Evolutionary conservation across 2,113 vertebrate genomes (phyloP).

Genomic region (Aepyceros melampus): DNA sequence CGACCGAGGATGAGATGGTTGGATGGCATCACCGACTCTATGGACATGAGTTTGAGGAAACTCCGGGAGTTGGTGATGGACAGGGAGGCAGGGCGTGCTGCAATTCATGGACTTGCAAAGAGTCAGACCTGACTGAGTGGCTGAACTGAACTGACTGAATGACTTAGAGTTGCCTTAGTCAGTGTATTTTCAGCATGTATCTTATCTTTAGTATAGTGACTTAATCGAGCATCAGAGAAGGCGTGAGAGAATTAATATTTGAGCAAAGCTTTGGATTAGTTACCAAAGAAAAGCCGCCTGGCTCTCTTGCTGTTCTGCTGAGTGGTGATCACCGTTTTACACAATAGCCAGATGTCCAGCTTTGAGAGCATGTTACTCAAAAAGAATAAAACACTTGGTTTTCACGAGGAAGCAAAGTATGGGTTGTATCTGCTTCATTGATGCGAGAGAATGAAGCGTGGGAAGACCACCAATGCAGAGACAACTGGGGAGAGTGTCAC

Average conservation of each 20-base stretch:
- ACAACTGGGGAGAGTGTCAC: not conserved
- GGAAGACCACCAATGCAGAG: not conserved
- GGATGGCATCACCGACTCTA: rapidly evolving
- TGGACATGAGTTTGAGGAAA: no score
- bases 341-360: not conserved
- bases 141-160: no score
- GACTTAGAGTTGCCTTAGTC: not conserved
- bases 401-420: not conserved
- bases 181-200: not conserved
- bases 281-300: not conserved
- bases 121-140: rapidly evolving
- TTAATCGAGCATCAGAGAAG: not conserved
- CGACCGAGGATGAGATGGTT: no score
- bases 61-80: no score
- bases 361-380: not conserved
- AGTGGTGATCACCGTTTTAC: not conserved
- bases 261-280: constrained; percentile 5
- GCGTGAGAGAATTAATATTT: not conserved
- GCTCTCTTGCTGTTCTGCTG: not conserved
- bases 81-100: no score
- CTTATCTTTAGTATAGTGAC: not conserved
- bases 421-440: not conserved
- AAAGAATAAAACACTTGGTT: not conserved
- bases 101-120: rapidly evolving
- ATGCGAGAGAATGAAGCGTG: not conserved